Evolutionary conservation across 1,140 invertebrate species (phyloP), one percentile per base, ranked within the genome.

Genomic region (Anastrepha ludens): DNA sequence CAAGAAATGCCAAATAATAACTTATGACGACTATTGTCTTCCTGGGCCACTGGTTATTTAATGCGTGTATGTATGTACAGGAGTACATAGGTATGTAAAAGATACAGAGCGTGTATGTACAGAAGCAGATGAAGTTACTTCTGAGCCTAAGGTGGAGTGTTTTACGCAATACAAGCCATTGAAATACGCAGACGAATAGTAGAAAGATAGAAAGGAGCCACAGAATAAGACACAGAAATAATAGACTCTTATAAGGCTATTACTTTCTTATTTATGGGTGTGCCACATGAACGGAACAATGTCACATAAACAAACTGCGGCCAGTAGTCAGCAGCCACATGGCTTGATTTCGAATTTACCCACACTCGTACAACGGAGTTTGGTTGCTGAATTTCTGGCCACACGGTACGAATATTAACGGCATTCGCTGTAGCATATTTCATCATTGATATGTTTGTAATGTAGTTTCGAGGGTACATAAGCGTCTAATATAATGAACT

Each of bases 261-360:
- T 85, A 85, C 81, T 85, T 59, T 85, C 81, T 85, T 85, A 85
- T 85, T 85, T 85, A 85, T 85, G 81, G 55, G 81, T 85, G 50
- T 85, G 2, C 81, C 8, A 39, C 20, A 3, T 6, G 50, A 9
- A 58, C 3, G 47, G 20, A 15, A 13, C 20, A 58, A 85, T 58
- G n/a, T 85, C 50, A 59, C 81, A 85, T 85, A 85, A 85, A 85
- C 81, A 85, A 85, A 2, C 9, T 5, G 47, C 58, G 41, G 70
- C 41, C 67, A 41, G 39, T 17, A 20, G 67, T 44, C 41, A 74
- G 64, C 64, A 29, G 41, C 44, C 70, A 74, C n/a, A 44, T 47
- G 70, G 70, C 70, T 13, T 74, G 39, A 11, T 74, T 29, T 47
- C 5, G 44, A 11, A 74, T 50, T 74, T 74, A 74, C 17, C 44